Conservation (phyloP, 1,140 invertebrate genomes). For the Drosophila neocordata region DNA sequence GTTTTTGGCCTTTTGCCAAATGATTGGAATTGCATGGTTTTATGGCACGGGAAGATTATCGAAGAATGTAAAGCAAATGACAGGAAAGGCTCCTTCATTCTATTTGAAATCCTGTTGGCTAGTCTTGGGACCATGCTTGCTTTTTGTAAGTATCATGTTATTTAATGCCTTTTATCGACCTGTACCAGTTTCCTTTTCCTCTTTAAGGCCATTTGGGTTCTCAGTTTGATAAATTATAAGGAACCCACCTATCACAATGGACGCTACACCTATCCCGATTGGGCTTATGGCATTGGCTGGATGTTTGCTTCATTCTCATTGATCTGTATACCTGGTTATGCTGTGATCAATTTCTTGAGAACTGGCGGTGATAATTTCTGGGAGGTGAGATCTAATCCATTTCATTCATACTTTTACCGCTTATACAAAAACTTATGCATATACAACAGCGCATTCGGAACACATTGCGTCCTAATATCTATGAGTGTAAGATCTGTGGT, state of each 20-base stretch:
- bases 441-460: constrained; percentile 85
- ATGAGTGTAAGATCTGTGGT: constrained; percentile 85
- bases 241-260: constrained; percentile 91
- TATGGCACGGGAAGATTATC: constrained; percentile 93
- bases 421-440: constrained; percentile 14
- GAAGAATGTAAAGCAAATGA: constrained; percentile 94
- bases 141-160: constrained; percentile 85
- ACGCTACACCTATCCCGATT: constrained; percentile 90
- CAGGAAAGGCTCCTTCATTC: constrained; percentile 88
- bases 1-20: constrained; percentile 96
- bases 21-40: constrained; percentile 94
- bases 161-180: too few relatives aligned
- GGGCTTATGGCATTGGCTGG: constrained; percentile 95
- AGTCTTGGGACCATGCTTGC: constrained; percentile 89
- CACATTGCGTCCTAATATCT: constrained; percentile 85
- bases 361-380: constrained; percentile 88
- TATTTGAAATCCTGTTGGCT: constrained; percentile 95
- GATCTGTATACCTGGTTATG: constrained; percentile 93
- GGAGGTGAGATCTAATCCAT: constrained; percentile 85
- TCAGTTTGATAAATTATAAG: constrained; percentile 93
- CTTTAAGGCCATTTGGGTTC: constrained; percentile 91
- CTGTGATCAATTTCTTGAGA: constrained; percentile 88
- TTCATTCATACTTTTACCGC: not conserved
- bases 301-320: constrained; percentile 91
- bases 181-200: not conserved